Conservation (phyloP, 2,113 vertebrate species). For the Helogale parvula region DNA sequence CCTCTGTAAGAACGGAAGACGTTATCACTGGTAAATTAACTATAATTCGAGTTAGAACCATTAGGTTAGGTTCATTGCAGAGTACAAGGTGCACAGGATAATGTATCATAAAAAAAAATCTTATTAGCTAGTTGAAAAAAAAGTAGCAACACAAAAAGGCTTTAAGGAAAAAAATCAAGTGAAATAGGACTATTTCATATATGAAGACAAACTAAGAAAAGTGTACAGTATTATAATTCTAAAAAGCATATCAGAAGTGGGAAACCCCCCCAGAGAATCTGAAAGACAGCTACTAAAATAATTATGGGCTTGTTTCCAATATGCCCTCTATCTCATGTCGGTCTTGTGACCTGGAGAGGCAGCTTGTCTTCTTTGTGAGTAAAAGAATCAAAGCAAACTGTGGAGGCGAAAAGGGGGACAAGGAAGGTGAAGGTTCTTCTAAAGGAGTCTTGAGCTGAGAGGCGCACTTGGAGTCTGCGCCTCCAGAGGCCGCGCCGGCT, state of each 20-base stretch:
- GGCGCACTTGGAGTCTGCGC: no score
- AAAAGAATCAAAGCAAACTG: not conserved
- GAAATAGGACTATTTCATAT: not conserved
- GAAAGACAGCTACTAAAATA: not conserved
- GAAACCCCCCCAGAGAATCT: not conserved
- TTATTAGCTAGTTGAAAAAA: not conserved
- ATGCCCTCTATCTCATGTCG: not conserved
- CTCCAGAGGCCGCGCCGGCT: not conserved
- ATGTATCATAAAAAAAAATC: not conserved
- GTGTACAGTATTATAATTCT: not conserved
- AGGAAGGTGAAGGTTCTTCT: not conserved
- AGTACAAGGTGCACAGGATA: not conserved
- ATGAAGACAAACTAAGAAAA: not conserved
- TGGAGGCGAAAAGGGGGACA: not conserved
- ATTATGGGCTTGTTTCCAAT: not conserved
- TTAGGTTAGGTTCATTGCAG: not conserved
- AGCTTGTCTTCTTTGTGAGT: not conserved
- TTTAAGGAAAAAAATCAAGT: not conserved
- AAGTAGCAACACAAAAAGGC: not conserved
- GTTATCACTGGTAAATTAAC: not conserved
- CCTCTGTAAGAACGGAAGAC: not conserved
- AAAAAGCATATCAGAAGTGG: not conserved
- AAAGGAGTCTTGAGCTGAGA: not conserved
- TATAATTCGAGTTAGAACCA: not conserved
- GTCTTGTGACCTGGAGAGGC: constrained; percentile 4